Evolutionary conservation across 2,888 invertebrate species (phyloP), one percentile per base, ranked within the genome.

Genomic region (Apantesis nais): DNA sequence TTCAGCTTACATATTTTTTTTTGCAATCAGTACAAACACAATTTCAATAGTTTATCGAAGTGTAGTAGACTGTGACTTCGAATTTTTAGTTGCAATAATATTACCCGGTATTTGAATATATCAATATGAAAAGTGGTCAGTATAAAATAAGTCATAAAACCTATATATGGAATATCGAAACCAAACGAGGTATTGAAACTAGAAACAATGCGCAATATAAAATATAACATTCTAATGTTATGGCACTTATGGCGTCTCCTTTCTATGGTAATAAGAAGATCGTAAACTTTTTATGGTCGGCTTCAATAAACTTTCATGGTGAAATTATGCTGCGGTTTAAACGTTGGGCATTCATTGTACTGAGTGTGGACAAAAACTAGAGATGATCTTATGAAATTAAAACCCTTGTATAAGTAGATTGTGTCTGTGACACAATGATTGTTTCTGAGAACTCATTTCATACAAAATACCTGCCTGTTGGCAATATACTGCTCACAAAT

Each of bases 251-350:
- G 80, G 83, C 85, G 83, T 83, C 87, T 87, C 85, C 81, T 88
- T 87, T 90, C 88, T 88, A 89, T 90, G 89, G 86, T 89, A 90
- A 91, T 90, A 87, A 79, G 83, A 75, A 74, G 81, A 78, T 82
- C 86, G 84, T 90, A 88, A 89, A 84, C 81, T 82, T 86, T 91
- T 91, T 91, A 91, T 83, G 89, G 85, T 73, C 80, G 72, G 76
- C 83, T 83, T 83, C 85, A 83, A 82, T 85, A 84, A 85, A 84
- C 74, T 80, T 86, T 85, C 82, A 82, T 85, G 77, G 85, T 81
- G 76, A 77, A 82, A 84, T 85, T 85, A 85, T 81, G 73, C 80
- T 61, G 75, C 63, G 75, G 76, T 73, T 82, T 79, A 76, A 85
- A 79, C 79, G 77, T 78, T 71, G 75, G 78, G 16, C 77, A 81